Evolutionary conservation across 1,140 invertebrate species (phyloP), one percentile per base, ranked within the genome.

Genomic region (Conopomorpha cramerella): DNA sequence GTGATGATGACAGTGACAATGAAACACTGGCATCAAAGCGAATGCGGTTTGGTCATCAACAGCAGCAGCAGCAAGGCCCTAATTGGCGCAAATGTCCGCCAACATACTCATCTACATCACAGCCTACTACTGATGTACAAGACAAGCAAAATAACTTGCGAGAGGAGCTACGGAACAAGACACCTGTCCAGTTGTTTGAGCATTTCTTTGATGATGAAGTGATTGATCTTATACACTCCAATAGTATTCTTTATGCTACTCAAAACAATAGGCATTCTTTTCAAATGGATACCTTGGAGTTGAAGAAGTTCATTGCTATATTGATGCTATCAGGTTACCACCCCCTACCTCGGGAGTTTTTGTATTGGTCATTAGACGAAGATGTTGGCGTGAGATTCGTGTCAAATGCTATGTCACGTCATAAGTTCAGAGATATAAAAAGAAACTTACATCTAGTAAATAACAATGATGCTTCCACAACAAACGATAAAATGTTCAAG

Each of bases 1-100:
- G 10, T 10, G n/a, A 19, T 8, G 26, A 35, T 18, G 30, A 26
- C 27, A 40, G 32, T 14, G 39, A 35, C 12, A 26, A 40, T 30
- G 25, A 35, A 34, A 11, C 23, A 16, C n/a, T 34, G 27, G 12
- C 23, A 28, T 8, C 27, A 14, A 16, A 36, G 17, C 15, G 19
- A 28, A 11, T 28, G 12, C 23, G 26, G 19, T 10, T 6, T 4
- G 4, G 4, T 23, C 4, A 23, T 10, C 4, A 6, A 6, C 19
- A 23, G 19, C 19, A 23, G 19, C 19, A 23, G 10, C 19, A 23
- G 19, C 19, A 23, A 23, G 4, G 4, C 10, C 19, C 19, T 23
- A 10, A 23, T 10, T 23, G 19, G 11, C 13, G 4, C 16, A 34
- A 19, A 12, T 13, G 23, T 18, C 13, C 17, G 19, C 23, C 16